These are phyloP conservation scores for Gorilla gorilla DNA, from an alignment of 2,113 vertebrate genomes.

Conservation along the genomic window DNA sequence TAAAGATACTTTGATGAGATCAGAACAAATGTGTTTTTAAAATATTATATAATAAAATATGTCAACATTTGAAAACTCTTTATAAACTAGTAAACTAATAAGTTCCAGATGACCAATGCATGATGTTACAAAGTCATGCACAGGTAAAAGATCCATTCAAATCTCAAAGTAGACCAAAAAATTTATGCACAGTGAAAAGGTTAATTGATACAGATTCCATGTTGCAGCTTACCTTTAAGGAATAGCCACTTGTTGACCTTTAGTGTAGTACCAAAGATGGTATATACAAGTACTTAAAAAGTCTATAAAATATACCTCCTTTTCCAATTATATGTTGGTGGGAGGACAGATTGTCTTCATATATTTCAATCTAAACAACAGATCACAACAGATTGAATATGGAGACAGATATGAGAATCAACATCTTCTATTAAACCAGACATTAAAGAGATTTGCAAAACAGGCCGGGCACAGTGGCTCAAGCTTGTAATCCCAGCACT, in stretches of 20 bases:
- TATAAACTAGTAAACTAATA: background rate
- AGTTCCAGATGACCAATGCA: background rate
- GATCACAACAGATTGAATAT: background rate
- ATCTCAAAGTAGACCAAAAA: background rate
- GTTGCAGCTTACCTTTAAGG: background rate
- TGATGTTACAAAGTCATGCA: background rate
- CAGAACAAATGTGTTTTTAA: slow-evolving; percentile 23
- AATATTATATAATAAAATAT: background rate
- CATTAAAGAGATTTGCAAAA: slow-evolving; percentile 15
- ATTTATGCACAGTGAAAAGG: background rate
- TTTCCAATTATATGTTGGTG: background rate
- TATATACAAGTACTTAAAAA: background rate
- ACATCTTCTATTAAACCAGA: background rate
- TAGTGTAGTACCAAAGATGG: background rate
- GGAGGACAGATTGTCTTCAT: background rate
- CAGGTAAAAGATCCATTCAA: background rate
- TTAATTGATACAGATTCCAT: background rate
- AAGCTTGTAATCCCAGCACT: too few species aligned
- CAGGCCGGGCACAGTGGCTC: background rate
- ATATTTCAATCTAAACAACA: background rate
- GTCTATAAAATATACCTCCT: background rate
- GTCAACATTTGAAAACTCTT: slow-evolving; percentile 30
- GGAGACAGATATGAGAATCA: background rate
- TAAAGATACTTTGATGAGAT: slow-evolving; percentile 13
- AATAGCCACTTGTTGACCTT: background rate